Percentiles rank a stretch among this genome's conserved stretches.
phyloP scores from a whole-genome alignment of 2,113 vertebrate species.

The Puffinus mauretanicus region DNA sequence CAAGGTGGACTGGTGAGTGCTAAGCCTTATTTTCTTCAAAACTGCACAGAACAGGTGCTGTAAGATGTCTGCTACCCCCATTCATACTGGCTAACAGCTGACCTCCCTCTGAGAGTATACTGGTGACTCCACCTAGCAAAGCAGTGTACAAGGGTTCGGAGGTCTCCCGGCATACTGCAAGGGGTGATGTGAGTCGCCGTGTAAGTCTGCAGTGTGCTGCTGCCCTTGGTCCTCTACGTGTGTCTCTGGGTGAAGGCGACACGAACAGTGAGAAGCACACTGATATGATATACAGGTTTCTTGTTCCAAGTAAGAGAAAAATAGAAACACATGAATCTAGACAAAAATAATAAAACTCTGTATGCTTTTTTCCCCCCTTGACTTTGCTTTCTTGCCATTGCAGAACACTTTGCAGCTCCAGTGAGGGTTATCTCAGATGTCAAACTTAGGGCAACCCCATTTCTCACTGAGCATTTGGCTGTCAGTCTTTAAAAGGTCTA shows the following conservation, averaged over 20 bases:
- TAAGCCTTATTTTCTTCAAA: not conserved
- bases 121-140: not conserved
- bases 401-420: not conserved
- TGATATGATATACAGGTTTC: not conserved
- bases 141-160: not conserved
- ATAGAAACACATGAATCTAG: not conserved
- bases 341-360: not conserved
- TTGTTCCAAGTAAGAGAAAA: not conserved
- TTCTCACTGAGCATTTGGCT: not conserved
- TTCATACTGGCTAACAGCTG: not conserved
- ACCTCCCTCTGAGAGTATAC: not conserved
- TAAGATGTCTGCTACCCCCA: not conserved
- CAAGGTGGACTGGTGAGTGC: not conserved
- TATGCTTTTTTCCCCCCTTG: not conserved
- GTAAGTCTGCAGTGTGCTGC: not conserved
- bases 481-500: not conserved
- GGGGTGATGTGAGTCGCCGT: rapidly evolving
- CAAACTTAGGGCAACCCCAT: not conserved
- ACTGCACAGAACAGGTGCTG: not conserved
- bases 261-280: not conserved
- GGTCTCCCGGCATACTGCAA: not conserved
- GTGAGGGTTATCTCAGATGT: not conserved
- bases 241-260: not conserved
- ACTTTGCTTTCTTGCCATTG: not conserved
- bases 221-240: not conserved